Percentiles rank a stretch among this genome's conserved stretches.
These are phyloP conservation scores for Herpetotheres cachinnans DNA, from an alignment of 2,113 vertebrate species.

Conservation along the genomic window DNA sequence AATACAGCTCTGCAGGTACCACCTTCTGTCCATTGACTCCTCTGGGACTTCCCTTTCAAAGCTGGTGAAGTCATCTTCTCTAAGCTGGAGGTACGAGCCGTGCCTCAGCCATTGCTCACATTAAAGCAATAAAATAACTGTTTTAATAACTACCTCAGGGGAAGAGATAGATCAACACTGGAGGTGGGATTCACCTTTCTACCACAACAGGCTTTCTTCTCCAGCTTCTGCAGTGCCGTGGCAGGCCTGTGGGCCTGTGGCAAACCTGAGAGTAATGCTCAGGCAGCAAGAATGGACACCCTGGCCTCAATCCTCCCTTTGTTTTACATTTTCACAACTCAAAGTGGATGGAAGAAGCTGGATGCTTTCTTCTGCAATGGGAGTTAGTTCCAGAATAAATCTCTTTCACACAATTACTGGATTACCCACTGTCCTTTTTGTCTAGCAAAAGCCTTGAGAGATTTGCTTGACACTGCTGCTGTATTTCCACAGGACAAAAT, in stretches of 20 bases:
- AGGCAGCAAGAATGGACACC: not conserved
- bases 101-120: not conserved
- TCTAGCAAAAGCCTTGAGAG: conserved; percentile 1
- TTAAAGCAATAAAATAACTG: not conserved
- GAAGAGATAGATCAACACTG: not conserved
- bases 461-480: not conserved
- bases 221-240: not conserved
- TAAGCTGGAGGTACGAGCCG: not conserved
- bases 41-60: not conserved
- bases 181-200: not conserved
- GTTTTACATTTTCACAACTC: not conserved
- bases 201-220: not conserved
- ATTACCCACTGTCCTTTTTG: not conserved
- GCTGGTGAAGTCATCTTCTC: not conserved
- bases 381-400: not conserved
- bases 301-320: not conserved
- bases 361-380: not conserved
- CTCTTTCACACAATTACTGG: not conserved
- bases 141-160: not conserved
- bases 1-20: not conserved
- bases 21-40: not conserved
- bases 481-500: not conserved
- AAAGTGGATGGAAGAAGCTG: not conserved
- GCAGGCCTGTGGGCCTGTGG: not conserved
- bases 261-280: not conserved